Percentiles rank a stretch among this genome's conserved stretches.
phyloP scores from a whole-genome alignment of 2,797 vertebrate genomes.

The Iguana delicatissima region DNA sequence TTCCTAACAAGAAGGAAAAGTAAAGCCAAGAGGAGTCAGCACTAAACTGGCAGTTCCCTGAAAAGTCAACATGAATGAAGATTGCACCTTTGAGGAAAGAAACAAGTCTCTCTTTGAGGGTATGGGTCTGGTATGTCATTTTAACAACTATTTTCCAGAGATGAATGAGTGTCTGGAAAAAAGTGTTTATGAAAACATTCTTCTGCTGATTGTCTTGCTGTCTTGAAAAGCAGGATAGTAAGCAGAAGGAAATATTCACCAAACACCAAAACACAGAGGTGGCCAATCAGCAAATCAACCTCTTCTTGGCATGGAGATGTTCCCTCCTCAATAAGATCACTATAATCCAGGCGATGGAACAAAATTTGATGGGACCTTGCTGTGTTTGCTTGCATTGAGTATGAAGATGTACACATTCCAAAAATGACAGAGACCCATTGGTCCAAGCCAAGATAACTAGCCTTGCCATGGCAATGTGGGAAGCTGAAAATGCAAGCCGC shows the following conservation, averaged over 20 bases:
- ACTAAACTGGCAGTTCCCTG: conserved; percentile 4
- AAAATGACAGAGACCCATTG: conserved; percentile 55
- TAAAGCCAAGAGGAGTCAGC: neutral
- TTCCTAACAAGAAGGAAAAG: neutral
- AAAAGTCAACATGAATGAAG: conserved; percentile 19
- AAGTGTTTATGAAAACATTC: conserved; percentile 63
- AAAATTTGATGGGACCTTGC: conserved; percentile 51
- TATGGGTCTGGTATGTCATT: conserved; percentile 25
- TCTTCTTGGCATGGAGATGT: conserved; percentile 44
- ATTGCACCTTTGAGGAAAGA: conserved; percentile 19
- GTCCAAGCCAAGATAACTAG: conserved; percentile 50
- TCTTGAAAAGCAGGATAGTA: conserved; percentile 27
- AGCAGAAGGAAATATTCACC: conserved; percentile 12
- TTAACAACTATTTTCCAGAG: conserved; percentile 51
- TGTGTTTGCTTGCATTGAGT: conserved; percentile 54
- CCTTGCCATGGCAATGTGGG: conserved; percentile 63
- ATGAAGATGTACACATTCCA: conserved; percentile 58
- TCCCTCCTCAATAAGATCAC: conserved; percentile 29
- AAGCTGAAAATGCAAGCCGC: conserved; percentile 62
- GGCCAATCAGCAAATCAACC: conserved; percentile 45
- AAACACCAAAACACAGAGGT: conserved; percentile 22
- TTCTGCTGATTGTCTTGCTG: conserved; percentile 63
- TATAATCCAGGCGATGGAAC: conserved; percentile 55
- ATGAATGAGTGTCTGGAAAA: conserved; percentile 65
- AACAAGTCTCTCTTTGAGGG: conserved; percentile 27